A percentile compares a stretch with the other conserved stretches of the same genome.
phyloP scores from a whole-genome alignment of 1,140 invertebrate genomes.

The Drosophila lacertosa region DNA sequence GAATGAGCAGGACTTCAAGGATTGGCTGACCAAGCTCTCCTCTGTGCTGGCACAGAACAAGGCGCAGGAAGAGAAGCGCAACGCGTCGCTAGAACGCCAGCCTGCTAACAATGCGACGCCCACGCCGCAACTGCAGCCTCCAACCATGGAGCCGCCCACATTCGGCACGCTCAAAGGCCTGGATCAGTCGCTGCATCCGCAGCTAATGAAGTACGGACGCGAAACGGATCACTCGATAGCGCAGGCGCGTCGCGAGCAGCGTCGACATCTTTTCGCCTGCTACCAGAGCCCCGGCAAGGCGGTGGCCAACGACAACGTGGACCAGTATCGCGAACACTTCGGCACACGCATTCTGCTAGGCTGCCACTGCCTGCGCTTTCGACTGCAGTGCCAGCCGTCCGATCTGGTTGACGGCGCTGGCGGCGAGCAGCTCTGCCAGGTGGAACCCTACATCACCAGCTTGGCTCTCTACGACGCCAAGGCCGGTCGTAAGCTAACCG shows the following conservation, averaged over 20 bases:
- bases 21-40: constrained; percentile 91
- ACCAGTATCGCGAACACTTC: constrained; percentile 91
- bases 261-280: constrained; percentile 88
- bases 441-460: constrained; percentile 96
- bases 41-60: constrained; percentile 91
- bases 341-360: constrained; percentile 92
- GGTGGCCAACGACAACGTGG: constrained; percentile 84
- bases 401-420: constrained; percentile 86
- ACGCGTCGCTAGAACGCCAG: constrained; percentile 87
- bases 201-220: constrained; percentile 92
- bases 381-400: constrained; percentile 90
- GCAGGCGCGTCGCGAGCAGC: constrained; percentile 90
- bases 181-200: constrained; percentile 95
- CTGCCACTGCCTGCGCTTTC: constrained; percentile 89
- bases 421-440: constrained; percentile 90
- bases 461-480: constrained; percentile 94
- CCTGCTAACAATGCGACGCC: constrained; percentile 86
- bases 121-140: constrained; percentile 52
- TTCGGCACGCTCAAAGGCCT: constrained; percentile 93
- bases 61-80: constrained; percentile 89
- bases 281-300: constrained; percentile 65
- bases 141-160: constrained; percentile 65
- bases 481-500: constrained; percentile 93
- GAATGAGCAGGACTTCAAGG: constrained; percentile 92
- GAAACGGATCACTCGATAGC: constrained; percentile 95